These are phyloP conservation scores for Lepidurus apus DNA, from an alignment of 1,140 invertebrate species.

Conservation along the genomic window DNA sequence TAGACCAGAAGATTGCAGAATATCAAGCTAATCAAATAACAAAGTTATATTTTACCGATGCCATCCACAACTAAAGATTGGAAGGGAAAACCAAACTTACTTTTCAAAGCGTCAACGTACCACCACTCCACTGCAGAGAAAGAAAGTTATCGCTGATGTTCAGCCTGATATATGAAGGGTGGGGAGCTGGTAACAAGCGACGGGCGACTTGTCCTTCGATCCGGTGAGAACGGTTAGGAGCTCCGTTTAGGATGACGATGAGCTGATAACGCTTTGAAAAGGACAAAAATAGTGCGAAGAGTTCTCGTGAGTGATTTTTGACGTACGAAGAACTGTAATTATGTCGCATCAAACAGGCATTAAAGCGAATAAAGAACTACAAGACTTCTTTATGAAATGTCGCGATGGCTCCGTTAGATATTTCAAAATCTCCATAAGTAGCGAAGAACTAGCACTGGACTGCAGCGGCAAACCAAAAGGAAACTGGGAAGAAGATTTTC, in stretches of 20 bases:
- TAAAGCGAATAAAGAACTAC: slow-evolving; percentile 71
- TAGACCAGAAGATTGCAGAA: too few species aligned
- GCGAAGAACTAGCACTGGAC: slow-evolving; percentile 71
- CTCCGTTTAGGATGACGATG: too few species aligned
- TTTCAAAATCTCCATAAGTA: slow-evolving; percentile 77
- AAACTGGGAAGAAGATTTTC: slow-evolving; percentile 84
- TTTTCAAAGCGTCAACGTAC: not conserved
- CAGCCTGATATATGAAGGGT: not conserved
- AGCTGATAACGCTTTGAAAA: too few species aligned
- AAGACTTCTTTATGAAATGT: slow-evolving; percentile 74
- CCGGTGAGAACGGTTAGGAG: too few species aligned
- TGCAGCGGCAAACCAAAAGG: slow-evolving; percentile 60
- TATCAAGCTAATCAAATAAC: not conserved
- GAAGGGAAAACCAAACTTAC: not conserved
- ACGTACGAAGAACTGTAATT: slow-evolving; percentile 31
- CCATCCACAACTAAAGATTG: not conserved
- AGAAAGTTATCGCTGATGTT: not conserved
- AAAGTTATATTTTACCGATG: not conserved
- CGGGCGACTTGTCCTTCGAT: too few species aligned
- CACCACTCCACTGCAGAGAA: not conserved
- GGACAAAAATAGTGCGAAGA: too few species aligned
- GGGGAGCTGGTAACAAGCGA: too few species aligned
- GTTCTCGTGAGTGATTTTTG: too few species aligned
- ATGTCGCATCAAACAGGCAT: slow-evolving; percentile 78
- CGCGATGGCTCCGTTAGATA: slow-evolving; percentile 71